Evolutionary conservation across 2,888 invertebrate species (phyloP), one percentile per base, ranked within the genome.

Genomic region (Thymelicus lineola): DNA sequence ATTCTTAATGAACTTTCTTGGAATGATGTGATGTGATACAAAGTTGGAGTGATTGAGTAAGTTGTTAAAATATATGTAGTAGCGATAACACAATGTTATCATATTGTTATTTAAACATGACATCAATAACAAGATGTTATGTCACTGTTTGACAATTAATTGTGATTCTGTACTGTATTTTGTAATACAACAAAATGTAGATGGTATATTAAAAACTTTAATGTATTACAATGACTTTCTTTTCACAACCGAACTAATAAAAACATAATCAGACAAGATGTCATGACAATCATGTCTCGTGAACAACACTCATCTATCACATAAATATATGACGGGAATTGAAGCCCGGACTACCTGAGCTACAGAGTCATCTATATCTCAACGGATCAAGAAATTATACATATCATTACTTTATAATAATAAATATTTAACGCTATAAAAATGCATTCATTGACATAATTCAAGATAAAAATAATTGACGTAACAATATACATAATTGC

Each of bases 141-240:
- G 64, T 64, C 42, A 36, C 28, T 70, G 59, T 64, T 70, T 86
- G 78, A 83, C 73, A 77, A 82, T 81, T 83, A 77, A 81, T 79
- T 86, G 85, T 87, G 91, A 91, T 91, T 86, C 87, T 90, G 82
- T 87, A 86, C 80, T 84, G 83, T 88, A 90, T 82, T 84, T 83
- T 85, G 80, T 82, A 86, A 87, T 85, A 84, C 83, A 87, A 88
- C 53, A 83, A 86, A 82, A 79, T 85, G 81, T 80, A 82, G 85
- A 86, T 70, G 50, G 58, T 64, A 58, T 63, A 63, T 64, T 70
- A 59, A 64, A 70, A 65, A 53, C 38, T 38, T 59, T 66, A 60
- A 53, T 53, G 6, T n/a, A 50, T 12, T 28, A 17, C 10, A 55
- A 35, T 35, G 28, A 55, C 28, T 55, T 55, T 55, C 55, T 28